These are phyloP conservation scores for Polydrusus tereticollis DNA, from an alignment of 2,888 invertebrate genomes.

Conservation along the genomic window DNA sequence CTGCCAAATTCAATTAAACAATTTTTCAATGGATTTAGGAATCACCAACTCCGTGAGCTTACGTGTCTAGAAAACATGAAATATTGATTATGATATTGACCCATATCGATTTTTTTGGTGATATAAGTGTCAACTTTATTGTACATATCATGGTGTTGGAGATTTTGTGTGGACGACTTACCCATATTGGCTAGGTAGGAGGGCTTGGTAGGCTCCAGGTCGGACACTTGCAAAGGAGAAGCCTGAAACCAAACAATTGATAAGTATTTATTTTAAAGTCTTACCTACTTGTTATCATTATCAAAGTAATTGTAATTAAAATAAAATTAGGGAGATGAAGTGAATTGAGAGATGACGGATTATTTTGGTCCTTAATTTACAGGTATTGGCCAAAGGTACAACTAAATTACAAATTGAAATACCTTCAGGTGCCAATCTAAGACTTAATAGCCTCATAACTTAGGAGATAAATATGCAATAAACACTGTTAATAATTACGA, in stretches of 20 bases:
- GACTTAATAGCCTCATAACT: no score
- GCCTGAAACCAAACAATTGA: conserved; percentile 67
- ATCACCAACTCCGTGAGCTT: conserved; percentile 65
- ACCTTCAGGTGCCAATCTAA: no score
- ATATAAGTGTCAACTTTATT: conserved; percentile 44
- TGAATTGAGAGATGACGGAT: no score
- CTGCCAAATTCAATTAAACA: conserved; percentile 66
- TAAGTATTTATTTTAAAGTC: background rate
- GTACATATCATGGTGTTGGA: conserved; percentile 22
- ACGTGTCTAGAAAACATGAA: conserved; percentile 67
- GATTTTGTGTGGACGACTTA: conserved; percentile 70
- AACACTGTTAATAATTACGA: no score
- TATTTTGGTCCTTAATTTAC: no score
- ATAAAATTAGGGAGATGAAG: no score
- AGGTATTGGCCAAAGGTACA: no score
- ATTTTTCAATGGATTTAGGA: conserved; percentile 64
- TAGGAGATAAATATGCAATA: no score
- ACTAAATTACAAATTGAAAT: no score
- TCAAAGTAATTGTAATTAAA: background rate
- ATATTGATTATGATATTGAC: conserved; percentile 63
- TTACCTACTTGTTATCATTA: background rate
- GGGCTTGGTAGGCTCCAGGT: conserved; percentile 79
- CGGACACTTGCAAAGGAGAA: conserved; percentile 83
- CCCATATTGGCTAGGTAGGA: conserved; percentile 88
- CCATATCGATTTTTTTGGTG: conserved; percentile 42